phyloP scores from a whole-genome alignment of 2,888 invertebrate species.

The Lepas anatifera region DNA sequence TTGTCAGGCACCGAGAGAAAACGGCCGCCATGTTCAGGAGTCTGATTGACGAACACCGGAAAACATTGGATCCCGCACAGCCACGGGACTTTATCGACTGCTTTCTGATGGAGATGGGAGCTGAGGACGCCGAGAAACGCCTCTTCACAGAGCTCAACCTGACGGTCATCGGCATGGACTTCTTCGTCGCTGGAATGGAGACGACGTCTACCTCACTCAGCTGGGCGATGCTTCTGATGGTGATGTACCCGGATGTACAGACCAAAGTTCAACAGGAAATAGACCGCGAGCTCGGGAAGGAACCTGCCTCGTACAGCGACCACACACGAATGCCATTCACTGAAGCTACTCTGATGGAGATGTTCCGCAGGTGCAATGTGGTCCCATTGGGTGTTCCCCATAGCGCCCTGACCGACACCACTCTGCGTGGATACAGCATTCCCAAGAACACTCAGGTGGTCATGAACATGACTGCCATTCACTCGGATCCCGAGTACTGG shows the following conservation, averaged over 20 bases:
- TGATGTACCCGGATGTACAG: slow-evolving; percentile 26
- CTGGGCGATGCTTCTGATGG: slow-evolving; percentile 24
- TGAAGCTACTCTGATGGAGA: slow-evolving; percentile 25
- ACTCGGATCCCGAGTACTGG: slow-evolving; percentile 25
- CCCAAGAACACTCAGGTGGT: slow-evolving; percentile 25
- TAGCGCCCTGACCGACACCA: slow-evolving; percentile 19
- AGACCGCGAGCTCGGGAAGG: slow-evolving; percentile 23
- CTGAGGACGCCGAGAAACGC: background rate
- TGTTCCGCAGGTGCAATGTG: slow-evolving; percentile 24
- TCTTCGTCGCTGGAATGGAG: slow-evolving; percentile 14
- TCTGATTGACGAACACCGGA: background rate
- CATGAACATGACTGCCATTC: slow-evolving; percentile 25
- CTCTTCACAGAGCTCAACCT: background rate
- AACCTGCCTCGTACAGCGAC: slow-evolving; percentile 21
- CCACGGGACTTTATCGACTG: background rate
- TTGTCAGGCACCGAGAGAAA: background rate
- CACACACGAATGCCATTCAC: slow-evolving; percentile 24
- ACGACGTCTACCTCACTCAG: background rate
- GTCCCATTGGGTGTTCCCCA: background rate
- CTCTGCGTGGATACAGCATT: slow-evolving; percentile 22
- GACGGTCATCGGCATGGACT: background rate
- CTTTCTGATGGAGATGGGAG: background rate
- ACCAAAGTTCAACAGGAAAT: slow-evolving; percentile 25
- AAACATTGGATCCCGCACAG: slow-evolving; percentile 6
- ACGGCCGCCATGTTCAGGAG: background rate